phyloP scores from a whole-genome alignment of 30 jellyfish, hydroid and myxozoan genomes.

The Chrysaora quinquecirrha region DNA sequence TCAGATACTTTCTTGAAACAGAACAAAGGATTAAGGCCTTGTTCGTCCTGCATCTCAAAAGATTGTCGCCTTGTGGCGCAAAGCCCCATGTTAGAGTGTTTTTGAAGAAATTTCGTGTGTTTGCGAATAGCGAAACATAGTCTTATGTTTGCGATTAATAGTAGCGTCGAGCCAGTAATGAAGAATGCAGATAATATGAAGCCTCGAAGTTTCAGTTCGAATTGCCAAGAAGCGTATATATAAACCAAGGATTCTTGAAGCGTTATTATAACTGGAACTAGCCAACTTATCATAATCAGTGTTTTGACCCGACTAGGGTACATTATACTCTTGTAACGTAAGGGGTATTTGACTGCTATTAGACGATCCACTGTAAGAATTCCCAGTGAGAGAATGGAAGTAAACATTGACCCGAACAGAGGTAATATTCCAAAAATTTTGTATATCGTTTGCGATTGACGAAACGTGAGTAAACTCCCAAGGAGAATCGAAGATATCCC shows the following conservation, averaged over 20 bases:
- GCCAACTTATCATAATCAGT: conserved; percentile 31
- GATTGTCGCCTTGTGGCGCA: background rate
- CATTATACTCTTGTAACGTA: conserved; percentile 37
- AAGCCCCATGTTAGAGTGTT: background rate
- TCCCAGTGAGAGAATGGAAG: conserved; percentile 30
- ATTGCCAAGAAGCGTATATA: conserved; percentile 8
- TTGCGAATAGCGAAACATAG: conserved; percentile 10
- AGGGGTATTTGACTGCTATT: conserved; percentile 38
- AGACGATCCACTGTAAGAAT: conserved; percentile 50
- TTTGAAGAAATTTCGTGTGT: background rate
- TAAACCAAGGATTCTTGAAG: conserved; percentile 20
- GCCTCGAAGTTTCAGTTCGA: conserved; percentile 52
- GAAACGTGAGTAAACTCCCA: conserved; percentile 23
- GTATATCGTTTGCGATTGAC: conserved; percentile 30
- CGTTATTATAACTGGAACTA: conserved; percentile 17
- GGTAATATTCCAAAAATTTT: conserved; percentile 34
- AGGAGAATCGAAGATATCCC: conserved; percentile 40
- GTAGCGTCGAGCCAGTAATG: conserved; percentile 28
- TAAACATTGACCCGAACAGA: conserved; percentile 59
- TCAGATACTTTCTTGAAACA: no score
- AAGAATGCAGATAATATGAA: conserved; percentile 22
- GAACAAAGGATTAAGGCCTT: no score
- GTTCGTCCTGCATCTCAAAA: background rate
- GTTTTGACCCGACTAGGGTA: background rate
- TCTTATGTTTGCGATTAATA: conserved; percentile 15